Conservation (phyloP, 2,113 vertebrate species). For the Daboia siamensis region DNA sequence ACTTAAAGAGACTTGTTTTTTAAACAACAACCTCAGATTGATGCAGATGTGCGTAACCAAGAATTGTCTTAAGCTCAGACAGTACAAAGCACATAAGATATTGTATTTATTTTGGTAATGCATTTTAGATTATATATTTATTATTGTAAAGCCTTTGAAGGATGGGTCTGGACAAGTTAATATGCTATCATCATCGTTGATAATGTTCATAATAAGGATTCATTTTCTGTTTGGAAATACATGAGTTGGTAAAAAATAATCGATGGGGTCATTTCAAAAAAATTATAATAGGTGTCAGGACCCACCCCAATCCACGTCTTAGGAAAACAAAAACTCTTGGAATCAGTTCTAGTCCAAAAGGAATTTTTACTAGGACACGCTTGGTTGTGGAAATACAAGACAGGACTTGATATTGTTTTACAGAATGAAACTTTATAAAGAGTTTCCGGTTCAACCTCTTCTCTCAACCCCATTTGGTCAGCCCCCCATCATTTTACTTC, state of each 20-base stretch:
- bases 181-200: neutral
- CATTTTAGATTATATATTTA: neutral
- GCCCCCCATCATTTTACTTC: too few relatives aligned
- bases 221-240: neutral
- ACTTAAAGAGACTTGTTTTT: neutral
- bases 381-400: too few relatives aligned
- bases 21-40: neutral
- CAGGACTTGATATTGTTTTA: too few relatives aligned
- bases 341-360: too few relatives aligned
- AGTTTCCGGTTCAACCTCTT: too few relatives aligned
- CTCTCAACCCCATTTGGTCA: too few relatives aligned
- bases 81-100: neutral
- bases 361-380: too few relatives aligned
- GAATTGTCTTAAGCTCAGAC: neutral
- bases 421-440: too few relatives aligned
- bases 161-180: neutral
- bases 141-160: neutral
- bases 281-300: neutral
- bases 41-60: neutral
- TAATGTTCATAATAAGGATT: neutral
- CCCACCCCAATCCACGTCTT: too few relatives aligned
- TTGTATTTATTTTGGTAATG: neutral
- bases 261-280: neutral
- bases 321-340: too few relatives aligned
- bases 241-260: neutral